Conservation (phyloP, 2,797 vertebrate species). For the Danio kyathit region DNA sequence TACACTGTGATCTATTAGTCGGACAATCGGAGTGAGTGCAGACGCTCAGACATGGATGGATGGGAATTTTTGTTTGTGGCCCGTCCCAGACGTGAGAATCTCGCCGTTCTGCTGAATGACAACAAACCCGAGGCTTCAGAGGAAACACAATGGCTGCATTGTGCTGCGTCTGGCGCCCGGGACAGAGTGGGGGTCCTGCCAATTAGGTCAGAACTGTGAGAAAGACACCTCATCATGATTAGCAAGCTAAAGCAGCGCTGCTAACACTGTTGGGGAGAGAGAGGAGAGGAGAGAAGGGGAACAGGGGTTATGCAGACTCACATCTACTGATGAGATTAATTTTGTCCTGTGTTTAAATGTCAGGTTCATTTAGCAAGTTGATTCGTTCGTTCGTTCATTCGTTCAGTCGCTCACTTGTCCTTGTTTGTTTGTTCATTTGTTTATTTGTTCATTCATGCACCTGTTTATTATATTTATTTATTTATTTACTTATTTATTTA, state of each 20-base stretch:
- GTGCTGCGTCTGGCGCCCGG: slow-evolving; percentile 57
- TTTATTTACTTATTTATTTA: no score
- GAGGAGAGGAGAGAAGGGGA: no score
- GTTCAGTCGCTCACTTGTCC: no score
- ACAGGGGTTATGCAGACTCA: no score
- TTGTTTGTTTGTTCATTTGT: no score
- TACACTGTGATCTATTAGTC: slow-evolving; percentile 49
- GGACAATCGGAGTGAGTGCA: slow-evolving; percentile 58
- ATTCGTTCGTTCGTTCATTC: no score
- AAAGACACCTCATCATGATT: slow-evolving; percentile 58
- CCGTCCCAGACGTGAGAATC: slow-evolving; percentile 58
- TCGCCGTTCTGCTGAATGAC: slow-evolving; percentile 63
- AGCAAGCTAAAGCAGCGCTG: slow-evolving; percentile 47
- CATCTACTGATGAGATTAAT: no score
- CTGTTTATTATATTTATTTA: no score
- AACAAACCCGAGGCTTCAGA: slow-evolving; percentile 62
- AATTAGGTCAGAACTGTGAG: slow-evolving; percentile 68
- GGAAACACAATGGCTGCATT: slow-evolving; percentile 66
- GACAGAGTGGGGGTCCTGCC: slow-evolving; percentile 55
- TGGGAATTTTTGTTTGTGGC: slow-evolving; percentile 42
- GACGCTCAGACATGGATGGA: slow-evolving; percentile 48
- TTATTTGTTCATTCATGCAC: no score
- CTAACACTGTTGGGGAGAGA: background rate
- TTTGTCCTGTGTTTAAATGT: no score
- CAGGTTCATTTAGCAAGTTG: no score